Evolutionary conservation across 1,140 invertebrate genomes (phyloP), one percentile per base, ranked within the genome.

Genomic region (Maniola jurtina): DNA sequence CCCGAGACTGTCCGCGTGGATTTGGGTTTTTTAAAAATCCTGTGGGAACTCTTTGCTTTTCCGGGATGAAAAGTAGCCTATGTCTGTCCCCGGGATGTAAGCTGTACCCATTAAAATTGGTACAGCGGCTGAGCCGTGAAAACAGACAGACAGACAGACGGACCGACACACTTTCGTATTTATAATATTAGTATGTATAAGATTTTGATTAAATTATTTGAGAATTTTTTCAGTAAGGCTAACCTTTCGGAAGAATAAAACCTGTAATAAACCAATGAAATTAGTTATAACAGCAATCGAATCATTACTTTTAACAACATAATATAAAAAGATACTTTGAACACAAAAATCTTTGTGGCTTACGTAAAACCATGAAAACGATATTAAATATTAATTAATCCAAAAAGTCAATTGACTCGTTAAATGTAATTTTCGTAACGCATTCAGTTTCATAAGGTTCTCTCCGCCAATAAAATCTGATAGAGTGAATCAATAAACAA

Each of bases 401-500:
- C 6, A 50, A 50, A 50, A 50, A 16, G 7, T 50, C 14, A 55
- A 55, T 55, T 55, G 52, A 55, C 52, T 55, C 52, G 52, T 55
- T 34, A 55, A 9, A 5, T 55, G 52, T 55, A 55, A 55, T 55
- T 34, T 55, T 55, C 16, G 52, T 25, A 34, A 55, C 33, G 52
- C 52, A 55, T 55, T 34, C 48, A 50, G 16, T 55, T 33, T 55
- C 52, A 34, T 55, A 55, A 55, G 11, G 33, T 55, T 55, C 52
- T 55, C 33, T 34, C 52, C 52, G 52, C 52, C 25, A 55, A 33
- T 55, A 55, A 55, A 35, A 55, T 55, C 16, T 35, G 52, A 55
- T 55, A 55, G 33, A 55, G 52, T 55, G 33, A 55, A 55, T 55
- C 52, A 55, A 55, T 55, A 55, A 55, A 55, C 52, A 55, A 55